Conservation (phyloP, 2,797 vertebrate genomes). For the Poliocrania exsul region DNA sequence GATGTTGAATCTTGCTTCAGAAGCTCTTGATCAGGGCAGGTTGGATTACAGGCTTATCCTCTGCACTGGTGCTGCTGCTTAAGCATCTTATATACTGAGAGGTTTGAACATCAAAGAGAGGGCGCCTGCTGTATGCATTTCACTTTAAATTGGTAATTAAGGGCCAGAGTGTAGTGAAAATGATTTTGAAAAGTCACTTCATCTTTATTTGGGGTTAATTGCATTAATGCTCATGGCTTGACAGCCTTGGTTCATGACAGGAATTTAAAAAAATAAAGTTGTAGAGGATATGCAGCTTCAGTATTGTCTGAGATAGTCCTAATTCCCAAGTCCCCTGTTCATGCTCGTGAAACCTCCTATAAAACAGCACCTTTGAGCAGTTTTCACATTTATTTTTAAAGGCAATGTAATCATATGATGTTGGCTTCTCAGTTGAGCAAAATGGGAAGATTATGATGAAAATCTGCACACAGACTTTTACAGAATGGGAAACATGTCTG, state of each 20-base stretch:
- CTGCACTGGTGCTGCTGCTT: not conserved
- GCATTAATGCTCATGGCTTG: not conserved
- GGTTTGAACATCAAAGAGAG: conserved; percentile 25
- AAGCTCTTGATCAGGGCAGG: not conserved
- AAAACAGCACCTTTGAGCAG: not conserved
- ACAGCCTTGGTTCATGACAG: not conserved
- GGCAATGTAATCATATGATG: not conserved
- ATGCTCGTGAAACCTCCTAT: not conserved
- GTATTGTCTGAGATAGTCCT: not conserved
- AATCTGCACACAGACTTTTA: not conserved
- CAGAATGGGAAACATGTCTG: fast-evolving
- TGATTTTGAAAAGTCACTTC: conserved; percentile 43
- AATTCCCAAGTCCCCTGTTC: conserved; percentile 14
- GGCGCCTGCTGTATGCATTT: not conserved
- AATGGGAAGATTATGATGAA: not conserved
- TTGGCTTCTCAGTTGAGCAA: not conserved
- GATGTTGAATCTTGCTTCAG: not conserved
- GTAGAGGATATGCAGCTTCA: conserved; percentile 42
- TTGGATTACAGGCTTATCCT: not conserved
- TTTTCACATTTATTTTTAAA: not conserved
- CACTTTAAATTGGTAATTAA: conserved; percentile 33
- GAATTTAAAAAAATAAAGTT: not conserved
- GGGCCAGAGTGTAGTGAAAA: conserved; percentile 25
- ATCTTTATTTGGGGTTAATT: conserved; percentile 47
- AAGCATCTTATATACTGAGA: not conserved